Percentiles rank a stretch among this genome's conserved stretches.
Evolutionary conservation across 2,888 invertebrate genomes (phyloP).

Genomic region (Yponomeuta malinellus): DNA sequence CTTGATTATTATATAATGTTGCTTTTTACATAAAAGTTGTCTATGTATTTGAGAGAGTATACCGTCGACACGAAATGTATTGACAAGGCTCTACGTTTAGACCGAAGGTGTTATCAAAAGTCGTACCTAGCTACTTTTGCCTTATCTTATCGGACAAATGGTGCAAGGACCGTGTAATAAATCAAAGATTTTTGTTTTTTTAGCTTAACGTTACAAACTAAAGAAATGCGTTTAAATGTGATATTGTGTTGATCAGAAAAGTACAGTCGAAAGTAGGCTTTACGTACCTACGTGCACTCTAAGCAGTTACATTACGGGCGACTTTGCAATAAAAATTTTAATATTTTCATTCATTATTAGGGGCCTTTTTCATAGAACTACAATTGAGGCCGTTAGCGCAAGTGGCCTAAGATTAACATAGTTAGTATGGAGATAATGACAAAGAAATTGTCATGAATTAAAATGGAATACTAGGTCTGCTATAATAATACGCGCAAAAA

Average conservation of each 20-base stretch:
- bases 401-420: too few relatives aligned
- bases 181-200: constrained; percentile 7
- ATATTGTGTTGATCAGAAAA: not conserved
- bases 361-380: too few relatives aligned
- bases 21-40: not conserved
- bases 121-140: not conserved
- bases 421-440: too few relatives aligned
- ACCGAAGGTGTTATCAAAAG: constrained; percentile 3
- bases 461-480: too few relatives aligned
- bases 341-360: too few relatives aligned
- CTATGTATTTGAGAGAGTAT: not conserved
- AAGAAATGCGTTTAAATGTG: not conserved
- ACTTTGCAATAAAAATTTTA: too few relatives aligned
- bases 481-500: too few relatives aligned
- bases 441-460: too few relatives aligned
- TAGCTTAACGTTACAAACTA: not conserved
- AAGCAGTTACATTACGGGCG: too few relatives aligned
- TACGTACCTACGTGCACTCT: too few relatives aligned
- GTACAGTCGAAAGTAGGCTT: too few relatives aligned
- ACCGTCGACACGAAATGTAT: constrained; percentile 4
- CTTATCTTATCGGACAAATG: constrained; percentile 10
- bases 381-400: too few relatives aligned
- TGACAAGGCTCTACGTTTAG: not conserved
- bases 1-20: constrained; percentile 8
- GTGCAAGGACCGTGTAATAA: constrained; percentile 9